phyloP scores from a whole-genome alignment of 2,113 vertebrate genomes.

The Tonatia bakeri region DNA sequence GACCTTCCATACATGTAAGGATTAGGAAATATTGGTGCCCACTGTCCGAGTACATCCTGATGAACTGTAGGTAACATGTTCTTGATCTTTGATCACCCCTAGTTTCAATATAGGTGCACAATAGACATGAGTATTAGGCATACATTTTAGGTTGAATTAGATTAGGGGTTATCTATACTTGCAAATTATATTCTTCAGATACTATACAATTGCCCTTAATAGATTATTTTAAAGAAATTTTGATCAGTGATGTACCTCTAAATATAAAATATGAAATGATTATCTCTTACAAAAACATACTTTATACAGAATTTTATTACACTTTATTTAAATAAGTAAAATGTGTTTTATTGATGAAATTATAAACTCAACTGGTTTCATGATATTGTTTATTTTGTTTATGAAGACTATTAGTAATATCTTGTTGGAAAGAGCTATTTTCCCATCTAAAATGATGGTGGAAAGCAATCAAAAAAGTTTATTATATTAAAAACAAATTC shows the following conservation, averaged over 20 bases:
- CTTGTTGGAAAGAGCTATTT: neutral
- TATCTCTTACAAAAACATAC: neutral
- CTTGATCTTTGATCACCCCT: neutral
- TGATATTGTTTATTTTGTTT: slow-evolving; percentile 13
- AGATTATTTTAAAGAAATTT: neutral
- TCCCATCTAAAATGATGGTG: neutral
- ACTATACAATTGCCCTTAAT: neutral
- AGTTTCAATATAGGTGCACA: neutral
- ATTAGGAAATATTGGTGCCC: neutral
- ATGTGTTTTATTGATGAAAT: neutral
- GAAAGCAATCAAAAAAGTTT: neutral
- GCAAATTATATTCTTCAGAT: neutral
- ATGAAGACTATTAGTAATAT: neutral
- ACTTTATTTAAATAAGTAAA: slow-evolving; percentile 12
- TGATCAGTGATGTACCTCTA: neutral
- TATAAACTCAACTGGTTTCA: neutral
- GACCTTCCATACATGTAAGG: neutral
- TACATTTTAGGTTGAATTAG: neutral
- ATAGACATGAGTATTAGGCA: neutral
- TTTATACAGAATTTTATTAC: neutral
- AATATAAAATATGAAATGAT: neutral
- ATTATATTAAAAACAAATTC: slow-evolving; percentile 8
- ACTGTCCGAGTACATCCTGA: neutral
- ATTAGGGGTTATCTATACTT: neutral
- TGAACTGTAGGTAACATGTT: neutral